phyloP scores from a whole-genome alignment of 2,888 invertebrate species.

The Ryuthela nishihirai region DNA sequence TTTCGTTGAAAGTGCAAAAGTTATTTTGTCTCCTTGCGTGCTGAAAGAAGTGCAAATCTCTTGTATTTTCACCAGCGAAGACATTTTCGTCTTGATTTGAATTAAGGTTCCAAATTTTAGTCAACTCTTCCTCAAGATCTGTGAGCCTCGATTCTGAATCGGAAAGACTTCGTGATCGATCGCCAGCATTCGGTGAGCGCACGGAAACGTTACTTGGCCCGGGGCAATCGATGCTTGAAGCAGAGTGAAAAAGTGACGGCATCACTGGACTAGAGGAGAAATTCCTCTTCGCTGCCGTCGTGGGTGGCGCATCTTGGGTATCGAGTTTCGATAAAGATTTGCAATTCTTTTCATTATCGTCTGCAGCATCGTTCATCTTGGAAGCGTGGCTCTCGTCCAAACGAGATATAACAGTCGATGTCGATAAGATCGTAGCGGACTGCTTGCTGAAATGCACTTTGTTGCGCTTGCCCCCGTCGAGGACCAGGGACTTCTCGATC shows the following conservation, averaged over 20 bases:
- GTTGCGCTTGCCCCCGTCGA: conserved; percentile 3
- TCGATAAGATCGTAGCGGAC: not conserved
- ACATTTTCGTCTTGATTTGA: conserved; percentile 5
- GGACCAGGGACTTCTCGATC: conserved; percentile 27
- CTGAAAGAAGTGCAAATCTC: too few species aligned
- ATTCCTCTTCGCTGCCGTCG: conserved; percentile 3
- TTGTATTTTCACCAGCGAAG: too few species aligned
- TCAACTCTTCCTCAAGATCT: conserved; percentile 37
- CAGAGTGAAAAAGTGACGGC: not conserved
- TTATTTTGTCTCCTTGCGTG: too few species aligned
- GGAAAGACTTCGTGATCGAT: conserved; percentile 13
- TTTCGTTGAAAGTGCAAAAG: too few species aligned
- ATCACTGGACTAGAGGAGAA: not conserved
- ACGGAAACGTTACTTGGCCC: conserved; percentile 11
- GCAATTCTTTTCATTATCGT: conserved; percentile 21
- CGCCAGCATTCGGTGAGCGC: not conserved
- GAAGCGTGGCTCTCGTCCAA: conserved; percentile 2
- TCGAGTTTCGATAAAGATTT: conserved; percentile 9
- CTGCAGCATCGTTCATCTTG: not conserved
- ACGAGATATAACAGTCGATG: not conserved
- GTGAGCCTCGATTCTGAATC: conserved; percentile 36
- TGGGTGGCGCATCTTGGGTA: conserved; percentile 3
- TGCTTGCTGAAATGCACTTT: not conserved
- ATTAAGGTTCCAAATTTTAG: conserved; percentile 30
- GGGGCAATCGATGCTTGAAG: not conserved